These are phyloP conservation scores for Chromobotia macracanthus DNA, from an alignment of 2,797 vertebrate species.

Conservation along the genomic window DNA sequence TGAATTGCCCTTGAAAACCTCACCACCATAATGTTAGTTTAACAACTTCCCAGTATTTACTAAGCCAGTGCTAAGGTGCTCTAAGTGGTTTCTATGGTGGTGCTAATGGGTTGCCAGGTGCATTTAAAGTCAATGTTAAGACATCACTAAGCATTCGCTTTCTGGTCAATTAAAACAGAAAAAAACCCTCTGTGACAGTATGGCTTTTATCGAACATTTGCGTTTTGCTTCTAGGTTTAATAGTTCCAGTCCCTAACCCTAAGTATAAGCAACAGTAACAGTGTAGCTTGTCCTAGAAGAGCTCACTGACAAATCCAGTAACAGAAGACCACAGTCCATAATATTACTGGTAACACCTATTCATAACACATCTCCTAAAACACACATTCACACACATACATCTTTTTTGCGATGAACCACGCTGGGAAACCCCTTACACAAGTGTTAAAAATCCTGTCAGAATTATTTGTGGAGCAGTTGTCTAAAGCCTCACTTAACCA, in stretches of 20 bases:
- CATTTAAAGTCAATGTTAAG: background rate
- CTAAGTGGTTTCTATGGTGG: background rate
- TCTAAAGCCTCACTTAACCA: constrained; percentile 11
- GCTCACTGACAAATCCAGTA: background rate
- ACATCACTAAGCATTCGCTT: background rate
- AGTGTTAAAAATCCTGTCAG: background rate
- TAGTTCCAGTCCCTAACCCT: too few species aligned
- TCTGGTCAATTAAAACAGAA: background rate
- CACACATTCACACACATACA: background rate
- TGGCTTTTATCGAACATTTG: too few species aligned
- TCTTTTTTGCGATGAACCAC: background rate
- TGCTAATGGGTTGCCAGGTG: background rate
- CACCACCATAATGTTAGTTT: too few species aligned
- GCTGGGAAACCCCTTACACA: background rate
- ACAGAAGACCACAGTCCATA: background rate
- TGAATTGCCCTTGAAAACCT: too few species aligned
- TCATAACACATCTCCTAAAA: background rate
- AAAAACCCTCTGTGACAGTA: background rate
- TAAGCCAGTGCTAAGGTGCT: too few species aligned
- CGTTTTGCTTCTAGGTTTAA: too few species aligned
- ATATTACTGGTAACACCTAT: constrained; percentile 1
- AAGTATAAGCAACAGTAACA: background rate
- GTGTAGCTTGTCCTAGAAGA: background rate
- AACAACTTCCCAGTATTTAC: too few species aligned
- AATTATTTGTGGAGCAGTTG: constrained; percentile 34